phyloP scores from a whole-genome alignment of 2,888 invertebrate genomes.

The Parnassius glacialis region DNA sequence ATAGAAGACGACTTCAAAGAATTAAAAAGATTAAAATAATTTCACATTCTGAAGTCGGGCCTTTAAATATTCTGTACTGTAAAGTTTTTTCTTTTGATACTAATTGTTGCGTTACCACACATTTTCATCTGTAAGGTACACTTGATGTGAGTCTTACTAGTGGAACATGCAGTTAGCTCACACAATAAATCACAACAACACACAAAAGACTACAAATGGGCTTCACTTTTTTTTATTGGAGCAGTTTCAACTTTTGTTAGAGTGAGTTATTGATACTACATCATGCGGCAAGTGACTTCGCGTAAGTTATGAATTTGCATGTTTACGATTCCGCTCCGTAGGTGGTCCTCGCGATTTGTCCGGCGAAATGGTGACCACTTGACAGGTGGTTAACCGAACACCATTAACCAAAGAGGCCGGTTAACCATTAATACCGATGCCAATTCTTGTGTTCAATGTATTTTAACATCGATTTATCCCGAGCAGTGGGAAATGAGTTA shows the following conservation, averaged over 20 bases:
- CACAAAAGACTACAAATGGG: constrained; percentile 15
- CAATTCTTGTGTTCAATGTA: constrained; percentile 50
- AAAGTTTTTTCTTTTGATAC: no score
- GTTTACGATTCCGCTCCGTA: constrained; percentile 65
- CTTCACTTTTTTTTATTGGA: constrained; percentile 18
- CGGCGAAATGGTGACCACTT: constrained; percentile 59
- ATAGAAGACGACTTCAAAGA: no score
- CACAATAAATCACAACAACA: constrained; percentile 23
- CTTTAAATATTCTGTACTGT: no score
- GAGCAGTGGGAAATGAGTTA: constrained; percentile 51
- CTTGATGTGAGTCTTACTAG: constrained; percentile 6
- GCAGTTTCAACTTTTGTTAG: constrained; percentile 40
- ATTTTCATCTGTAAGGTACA: no score
- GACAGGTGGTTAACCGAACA: constrained; percentile 65
- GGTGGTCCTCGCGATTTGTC: constrained; percentile 74
- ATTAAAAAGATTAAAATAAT: no score
- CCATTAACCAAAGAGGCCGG: constrained; percentile 60
- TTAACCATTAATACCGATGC: constrained; percentile 44
- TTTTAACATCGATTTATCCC: constrained; percentile 62
- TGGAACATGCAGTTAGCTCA: constrained; percentile 4
- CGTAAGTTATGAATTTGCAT: constrained; percentile 67
- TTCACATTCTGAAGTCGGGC: no score
- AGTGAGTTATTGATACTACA: constrained; percentile 44
- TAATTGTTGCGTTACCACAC: no score
- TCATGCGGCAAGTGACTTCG: constrained; percentile 49